A percentile compares a stretch with the other conserved stretches of the same genome.
phyloP scores from a whole-genome alignment of 2,797 vertebrate genomes.

The Semaprochilodus insignis region DNA sequence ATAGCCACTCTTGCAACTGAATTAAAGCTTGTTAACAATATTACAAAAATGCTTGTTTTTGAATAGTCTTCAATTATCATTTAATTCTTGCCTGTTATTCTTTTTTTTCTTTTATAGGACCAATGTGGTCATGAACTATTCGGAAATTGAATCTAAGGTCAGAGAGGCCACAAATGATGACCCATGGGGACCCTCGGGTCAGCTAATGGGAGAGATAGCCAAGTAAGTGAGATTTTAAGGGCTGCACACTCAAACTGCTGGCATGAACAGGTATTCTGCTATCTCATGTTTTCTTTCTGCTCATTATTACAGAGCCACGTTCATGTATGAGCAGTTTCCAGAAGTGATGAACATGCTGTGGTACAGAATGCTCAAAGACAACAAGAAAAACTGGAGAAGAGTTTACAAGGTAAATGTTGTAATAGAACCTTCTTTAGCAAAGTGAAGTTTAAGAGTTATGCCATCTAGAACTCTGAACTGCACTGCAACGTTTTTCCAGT shows the following conservation, averaged over 20 bases:
- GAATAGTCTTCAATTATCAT: background rate
- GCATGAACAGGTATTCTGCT: background rate
- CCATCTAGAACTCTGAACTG: too few species aligned
- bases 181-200: slow-evolving; percentile 98
- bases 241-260: background rate
- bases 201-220: slow-evolving; percentile 96
- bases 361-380: slow-evolving; percentile 91
- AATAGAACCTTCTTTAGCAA: background rate
- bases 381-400: slow-evolving; percentile 93
- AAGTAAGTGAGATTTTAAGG: slow-evolving; percentile 83
- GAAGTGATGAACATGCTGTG: slow-evolving; percentile 94
- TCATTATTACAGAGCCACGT: slow-evolving; percentile 77
- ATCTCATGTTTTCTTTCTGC: background rate
- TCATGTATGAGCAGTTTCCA: slow-evolving; percentile 93
- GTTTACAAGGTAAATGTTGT: slow-evolving; percentile 91
- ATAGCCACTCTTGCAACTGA: background rate
- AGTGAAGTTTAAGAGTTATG: too few species aligned
- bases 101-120: slow-evolving; percentile 80
- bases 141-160: slow-evolving; percentile 98
- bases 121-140: slow-evolving; percentile 99
- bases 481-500: slow-evolving; percentile 73
- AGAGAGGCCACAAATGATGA: slow-evolving; percentile 99
- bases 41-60: background rate
- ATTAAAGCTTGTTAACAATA: background rate
- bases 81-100: background rate